A percentile compares a stretch with the other conserved stretches of the same genome.
phyloP scores from a whole-genome alignment of 2,888 invertebrate genomes.

The Andrena praecox region DNA sequence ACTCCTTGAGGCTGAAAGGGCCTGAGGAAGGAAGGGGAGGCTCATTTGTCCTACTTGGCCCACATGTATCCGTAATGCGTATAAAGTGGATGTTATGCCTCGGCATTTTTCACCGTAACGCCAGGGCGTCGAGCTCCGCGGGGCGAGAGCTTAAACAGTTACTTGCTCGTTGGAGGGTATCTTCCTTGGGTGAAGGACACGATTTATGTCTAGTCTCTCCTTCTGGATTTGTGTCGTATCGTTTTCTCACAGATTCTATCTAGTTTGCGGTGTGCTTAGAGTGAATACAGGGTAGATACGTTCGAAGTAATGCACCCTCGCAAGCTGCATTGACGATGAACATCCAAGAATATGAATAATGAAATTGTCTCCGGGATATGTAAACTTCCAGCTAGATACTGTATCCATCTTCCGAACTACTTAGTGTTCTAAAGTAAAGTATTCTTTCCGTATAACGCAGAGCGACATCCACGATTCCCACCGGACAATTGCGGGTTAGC shows the following conservation, averaged over 20 bases:
- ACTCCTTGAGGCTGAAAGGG: slow-evolving; percentile 31
- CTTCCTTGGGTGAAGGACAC: slow-evolving; percentile 1
- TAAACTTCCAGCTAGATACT: no score
- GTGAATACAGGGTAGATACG: no score
- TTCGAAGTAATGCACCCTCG: no score
- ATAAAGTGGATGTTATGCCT: slow-evolving; percentile 49
- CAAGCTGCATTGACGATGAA: no score
- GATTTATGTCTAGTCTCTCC: neutral
- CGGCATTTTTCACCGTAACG: slow-evolving; percentile 36
- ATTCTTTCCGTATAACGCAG: slow-evolving; percentile 82
- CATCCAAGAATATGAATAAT: no score
- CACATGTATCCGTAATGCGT: slow-evolving; percentile 47
- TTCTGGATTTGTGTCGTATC: neutral
- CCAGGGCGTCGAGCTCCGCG: neutral
- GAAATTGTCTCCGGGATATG: no score
- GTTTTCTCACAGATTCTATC: no score
- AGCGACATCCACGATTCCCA: slow-evolving; percentile 88
- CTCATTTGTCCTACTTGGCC: slow-evolving; percentile 51
- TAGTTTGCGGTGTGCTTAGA: no score
- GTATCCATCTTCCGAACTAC: neutral
- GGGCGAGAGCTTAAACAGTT: slow-evolving; percentile 9
- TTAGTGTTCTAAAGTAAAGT: neutral
- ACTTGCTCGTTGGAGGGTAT: neutral
- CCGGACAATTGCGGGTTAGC: slow-evolving; percentile 89
- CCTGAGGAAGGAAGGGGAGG: neutral